Conservation (phyloP, 1,140 invertebrate genomes). For the Drosophila sproati region DNA sequence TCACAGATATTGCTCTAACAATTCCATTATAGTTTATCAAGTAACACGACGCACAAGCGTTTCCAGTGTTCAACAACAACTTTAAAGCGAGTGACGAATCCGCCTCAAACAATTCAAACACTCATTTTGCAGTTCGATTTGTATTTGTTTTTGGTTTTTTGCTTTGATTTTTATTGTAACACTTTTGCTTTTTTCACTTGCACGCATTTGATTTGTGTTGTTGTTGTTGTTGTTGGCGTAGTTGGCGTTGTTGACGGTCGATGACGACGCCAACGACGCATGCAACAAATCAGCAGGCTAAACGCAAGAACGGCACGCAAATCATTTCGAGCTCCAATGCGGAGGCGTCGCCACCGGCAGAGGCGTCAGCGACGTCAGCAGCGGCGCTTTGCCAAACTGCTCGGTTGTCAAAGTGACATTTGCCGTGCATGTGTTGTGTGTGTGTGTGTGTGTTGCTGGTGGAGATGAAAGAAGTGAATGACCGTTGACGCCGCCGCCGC, state of each 20-base stretch:
- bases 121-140: slow-evolving; percentile 28
- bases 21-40: no score
- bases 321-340: slow-evolving; percentile 49
- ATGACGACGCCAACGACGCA: slow-evolving; percentile 67
- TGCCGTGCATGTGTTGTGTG: slow-evolving; percentile 12
- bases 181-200: slow-evolving; percentile 73
- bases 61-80: slow-evolving; percentile 5
- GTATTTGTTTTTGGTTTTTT: slow-evolving; percentile 23
- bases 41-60: slow-evolving; percentile 10
- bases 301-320: slow-evolving; percentile 78
- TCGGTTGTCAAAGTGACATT: slow-evolving; percentile 69
- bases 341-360: slow-evolving; percentile 21
- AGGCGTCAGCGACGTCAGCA: slow-evolving; percentile 3
- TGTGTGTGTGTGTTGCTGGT: not conserved
- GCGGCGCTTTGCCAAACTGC: slow-evolving; percentile 25
- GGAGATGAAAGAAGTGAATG: slow-evolving; percentile 45
- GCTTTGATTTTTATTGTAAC: slow-evolving; percentile 50
- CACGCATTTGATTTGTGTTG: slow-evolving; percentile 57
- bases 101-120: slow-evolving; percentile 8
- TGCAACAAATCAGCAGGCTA: slow-evolving; percentile 76
- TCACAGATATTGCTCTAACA: not conserved
- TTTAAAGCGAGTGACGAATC: slow-evolving; percentile 21
- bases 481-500: slow-evolving; percentile 50
- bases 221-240: slow-evolving; percentile 39
- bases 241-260: slow-evolving; percentile 39